These are phyloP conservation scores for Seira ritae DNA, from an alignment of 2,888 invertebrate genomes.

Conservation along the genomic window DNA sequence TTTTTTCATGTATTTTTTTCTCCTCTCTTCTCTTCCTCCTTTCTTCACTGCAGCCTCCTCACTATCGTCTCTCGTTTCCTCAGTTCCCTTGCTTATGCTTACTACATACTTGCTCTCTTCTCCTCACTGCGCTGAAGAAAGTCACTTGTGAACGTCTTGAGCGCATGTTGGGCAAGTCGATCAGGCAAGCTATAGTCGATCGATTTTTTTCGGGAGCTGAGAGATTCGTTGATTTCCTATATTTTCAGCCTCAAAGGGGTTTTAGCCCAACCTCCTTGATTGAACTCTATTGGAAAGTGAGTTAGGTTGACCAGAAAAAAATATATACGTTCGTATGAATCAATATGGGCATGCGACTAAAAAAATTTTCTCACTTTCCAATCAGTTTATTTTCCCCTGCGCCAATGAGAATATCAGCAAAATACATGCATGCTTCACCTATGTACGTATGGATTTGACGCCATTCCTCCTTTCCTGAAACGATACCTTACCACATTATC, in stretches of 20 bases:
- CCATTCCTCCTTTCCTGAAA: not conserved
- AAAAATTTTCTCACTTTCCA: slow-evolving; percentile 64
- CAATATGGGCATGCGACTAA: slow-evolving; percentile 73
- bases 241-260: slow-evolving; percentile 73
- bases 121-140: slow-evolving; percentile 72
- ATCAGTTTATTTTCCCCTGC: slow-evolving; percentile 45
- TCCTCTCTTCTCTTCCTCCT: no score
- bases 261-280: slow-evolving; percentile 61
- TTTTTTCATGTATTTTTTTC: not conserved
- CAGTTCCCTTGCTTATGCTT: not conserved
- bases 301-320: slow-evolving; percentile 53
- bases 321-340: slow-evolving; percentile 55
- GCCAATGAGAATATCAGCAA: not conserved
- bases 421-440: not conserved
- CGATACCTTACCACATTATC: slow-evolving; percentile 34
- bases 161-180: slow-evolving; percentile 74
- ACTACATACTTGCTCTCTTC: not conserved
- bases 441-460: not conserved
- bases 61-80: not conserved
- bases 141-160: slow-evolving; percentile 71
- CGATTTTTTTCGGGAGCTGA: slow-evolving; percentile 73
- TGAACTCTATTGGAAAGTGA: slow-evolving; percentile 74
- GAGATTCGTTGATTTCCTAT: slow-evolving; percentile 73
- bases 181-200: slow-evolving; percentile 74
- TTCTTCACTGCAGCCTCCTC: not conserved